Evolutionary conservation across 2,888 invertebrate species (phyloP).

Genomic region (Tetropium fuscum): DNA sequence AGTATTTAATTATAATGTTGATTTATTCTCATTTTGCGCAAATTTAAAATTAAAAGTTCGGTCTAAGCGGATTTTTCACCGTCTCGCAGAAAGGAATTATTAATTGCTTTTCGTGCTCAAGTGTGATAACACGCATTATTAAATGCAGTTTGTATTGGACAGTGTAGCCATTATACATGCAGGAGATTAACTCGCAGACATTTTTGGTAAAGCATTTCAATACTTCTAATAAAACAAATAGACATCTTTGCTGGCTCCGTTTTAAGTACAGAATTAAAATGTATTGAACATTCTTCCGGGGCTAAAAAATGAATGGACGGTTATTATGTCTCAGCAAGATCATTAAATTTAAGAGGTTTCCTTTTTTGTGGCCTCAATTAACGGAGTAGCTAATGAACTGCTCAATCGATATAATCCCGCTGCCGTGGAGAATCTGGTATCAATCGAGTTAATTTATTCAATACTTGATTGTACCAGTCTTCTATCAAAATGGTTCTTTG

Average conservation of each 20-base stretch:
- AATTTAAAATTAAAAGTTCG: constrained; percentile 47
- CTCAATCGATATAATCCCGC: constrained; percentile 64
- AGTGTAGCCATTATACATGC: too few relatives aligned
- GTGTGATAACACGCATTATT: constrained; percentile 15
- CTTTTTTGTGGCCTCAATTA: constrained; percentile 59
- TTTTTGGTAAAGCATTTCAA: too few relatives aligned
- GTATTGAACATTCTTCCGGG: constrained; percentile 25
- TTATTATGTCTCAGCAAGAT: constrained; percentile 47
- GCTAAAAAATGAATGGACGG: constrained; percentile 30
- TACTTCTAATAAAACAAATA: too few relatives aligned
- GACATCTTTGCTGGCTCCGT: too few relatives aligned
- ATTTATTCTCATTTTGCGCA: constrained; percentile 49
- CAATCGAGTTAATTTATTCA: constrained; percentile 63
- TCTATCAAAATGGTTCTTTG: constrained; percentile 49
- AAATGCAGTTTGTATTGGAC: constrained; percentile 8
- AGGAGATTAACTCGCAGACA: too few relatives aligned
- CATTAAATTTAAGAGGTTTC: constrained; percentile 52
- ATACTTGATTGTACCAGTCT: constrained; percentile 60
- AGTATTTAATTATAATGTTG: constrained; percentile 45
- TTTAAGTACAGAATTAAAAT: constrained; percentile 1
- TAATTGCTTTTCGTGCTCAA: constrained; percentile 17
- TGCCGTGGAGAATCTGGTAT: constrained; percentile 62
- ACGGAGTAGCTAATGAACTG: constrained; percentile 63
- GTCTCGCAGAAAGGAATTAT: constrained; percentile 30
- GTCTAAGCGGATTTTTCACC: constrained; percentile 32